Percentiles rank a stretch among this genome's conserved stretches.
These are phyloP conservation scores for Ahaetulla prasina DNA, from an alignment of 2,113 vertebrate species.

Conservation along the genomic window DNA sequence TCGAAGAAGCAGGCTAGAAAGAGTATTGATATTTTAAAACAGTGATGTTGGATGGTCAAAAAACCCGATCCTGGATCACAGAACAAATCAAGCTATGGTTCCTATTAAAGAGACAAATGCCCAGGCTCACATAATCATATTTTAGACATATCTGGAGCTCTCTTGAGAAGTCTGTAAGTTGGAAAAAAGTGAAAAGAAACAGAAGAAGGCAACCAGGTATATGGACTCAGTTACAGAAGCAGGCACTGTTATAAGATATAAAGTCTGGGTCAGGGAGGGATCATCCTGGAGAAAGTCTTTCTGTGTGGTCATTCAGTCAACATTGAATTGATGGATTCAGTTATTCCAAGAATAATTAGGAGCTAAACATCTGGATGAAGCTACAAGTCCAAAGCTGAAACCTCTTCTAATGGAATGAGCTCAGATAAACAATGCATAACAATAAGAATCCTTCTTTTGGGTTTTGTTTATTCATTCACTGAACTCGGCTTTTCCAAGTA, in stretches of 20 bases:
- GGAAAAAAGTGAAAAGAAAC: neutral
- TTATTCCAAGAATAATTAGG: neutral
- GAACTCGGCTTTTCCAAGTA: neutral
- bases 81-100: neutral
- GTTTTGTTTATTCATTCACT: neutral
- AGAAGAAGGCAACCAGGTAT: neutral
- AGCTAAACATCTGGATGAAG: neutral
- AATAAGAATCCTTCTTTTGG: neutral
- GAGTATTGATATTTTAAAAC: neutral
- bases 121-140: neutral
- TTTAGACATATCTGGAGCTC: neutral
- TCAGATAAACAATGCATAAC: neutral
- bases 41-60: neutral
- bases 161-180: neutral
- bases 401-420: neutral
- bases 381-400: neutral
- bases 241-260: neutral
- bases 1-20: neutral
- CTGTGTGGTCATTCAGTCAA: neutral
- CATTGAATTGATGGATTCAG: neutral
- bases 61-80: neutral
- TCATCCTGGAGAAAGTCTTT: neutral
- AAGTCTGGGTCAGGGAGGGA: neutral
- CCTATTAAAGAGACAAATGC: neutral
- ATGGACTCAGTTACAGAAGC: neutral